These are phyloP conservation scores for Drosophila oshimai DNA, from an alignment of 1,140 invertebrate genomes.

Conservation along the genomic window DNA sequence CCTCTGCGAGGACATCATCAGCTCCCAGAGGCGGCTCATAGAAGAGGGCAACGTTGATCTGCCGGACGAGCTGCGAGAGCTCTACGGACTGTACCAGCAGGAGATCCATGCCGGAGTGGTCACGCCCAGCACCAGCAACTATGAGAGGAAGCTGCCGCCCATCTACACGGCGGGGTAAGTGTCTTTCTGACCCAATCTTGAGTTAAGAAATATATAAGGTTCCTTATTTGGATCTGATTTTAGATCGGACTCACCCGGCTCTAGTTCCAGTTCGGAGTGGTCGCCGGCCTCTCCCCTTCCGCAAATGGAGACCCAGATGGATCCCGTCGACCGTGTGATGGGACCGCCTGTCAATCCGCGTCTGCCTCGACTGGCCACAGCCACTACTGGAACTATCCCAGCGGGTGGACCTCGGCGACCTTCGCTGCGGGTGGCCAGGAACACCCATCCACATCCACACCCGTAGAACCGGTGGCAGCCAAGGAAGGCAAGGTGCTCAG, in stretches of 20 bases:
- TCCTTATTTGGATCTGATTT: background rate
- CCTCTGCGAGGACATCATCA: slow-evolving; percentile 96
- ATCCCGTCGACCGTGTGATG: slow-evolving; percentile 72
- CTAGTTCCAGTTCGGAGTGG: slow-evolving; percentile 82
- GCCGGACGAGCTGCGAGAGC: slow-evolving; percentile 90
- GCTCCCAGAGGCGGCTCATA: slow-evolving; percentile 92
- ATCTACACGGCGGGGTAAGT: slow-evolving; percentile 80
- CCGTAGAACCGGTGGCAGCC: slow-evolving; percentile 3
- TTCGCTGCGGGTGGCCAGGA: slow-evolving; percentile 53
- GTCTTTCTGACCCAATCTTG: no score
- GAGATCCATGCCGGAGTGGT: slow-evolving; percentile 89
- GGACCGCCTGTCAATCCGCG: slow-evolving; percentile 75
- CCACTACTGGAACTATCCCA: background rate
- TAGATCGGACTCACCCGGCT: slow-evolving; percentile 79
- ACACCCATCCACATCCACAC: slow-evolving; percentile 45
- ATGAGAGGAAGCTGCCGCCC: slow-evolving; percentile 79
- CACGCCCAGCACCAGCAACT: slow-evolving; percentile 61
- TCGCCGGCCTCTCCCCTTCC: slow-evolving; percentile 77
- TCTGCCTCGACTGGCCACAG: slow-evolving; percentile 61
- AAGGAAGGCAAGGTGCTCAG: slow-evolving; percentile 49
- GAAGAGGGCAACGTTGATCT: slow-evolving; percentile 88
- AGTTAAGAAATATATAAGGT: background rate
- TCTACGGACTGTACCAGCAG: slow-evolving; percentile 93
- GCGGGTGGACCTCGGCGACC: slow-evolving; percentile 33
- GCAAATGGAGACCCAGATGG: slow-evolving; percentile 60